phyloP scores from a whole-genome alignment of 92 coral and sea anemone species.

The Epizoanthus illoricatus region DNA sequence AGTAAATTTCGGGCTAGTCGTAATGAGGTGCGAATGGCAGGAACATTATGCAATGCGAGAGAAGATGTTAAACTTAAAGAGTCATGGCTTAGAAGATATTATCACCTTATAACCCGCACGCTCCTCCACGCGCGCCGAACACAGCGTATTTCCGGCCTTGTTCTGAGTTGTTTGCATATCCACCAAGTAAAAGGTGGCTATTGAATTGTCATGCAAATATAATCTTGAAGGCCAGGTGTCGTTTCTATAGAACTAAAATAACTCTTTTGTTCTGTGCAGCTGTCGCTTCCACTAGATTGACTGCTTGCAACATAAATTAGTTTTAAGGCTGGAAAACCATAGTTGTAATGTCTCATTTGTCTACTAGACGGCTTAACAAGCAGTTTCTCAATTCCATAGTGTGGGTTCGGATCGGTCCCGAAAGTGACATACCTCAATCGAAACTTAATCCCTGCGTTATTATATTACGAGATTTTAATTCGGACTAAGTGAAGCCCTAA shows the following conservation, averaged over 20 bases:
- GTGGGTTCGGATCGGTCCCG: neutral
- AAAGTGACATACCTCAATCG: conserved; percentile 28
- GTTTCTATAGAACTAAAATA: conserved; percentile 79
- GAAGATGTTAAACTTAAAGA: too few species aligned
- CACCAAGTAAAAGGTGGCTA: conserved; percentile 56
- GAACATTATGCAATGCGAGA: neutral
- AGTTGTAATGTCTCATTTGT: conserved; percentile 46
- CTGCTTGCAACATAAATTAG: conserved; percentile 85
- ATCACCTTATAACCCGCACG: conserved; percentile 19
- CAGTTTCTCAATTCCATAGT: neutral
- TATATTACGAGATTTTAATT: conserved; percentile 35
- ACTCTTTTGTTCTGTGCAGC: conserved; percentile 83
- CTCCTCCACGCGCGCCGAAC: conserved; percentile 53
- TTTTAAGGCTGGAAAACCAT: conserved; percentile 58
- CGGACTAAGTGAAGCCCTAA: neutral
- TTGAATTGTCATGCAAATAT: conserved; percentile 78
- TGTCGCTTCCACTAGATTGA: conserved; percentile 59
- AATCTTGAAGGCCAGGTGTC: conserved; percentile 76
- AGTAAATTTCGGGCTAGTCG: too few species aligned
- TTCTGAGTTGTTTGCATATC: conserved; percentile 51
- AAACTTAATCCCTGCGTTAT: conserved; percentile 24
- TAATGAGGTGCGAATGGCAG: conserved; percentile 9
- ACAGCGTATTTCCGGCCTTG: conserved; percentile 65
- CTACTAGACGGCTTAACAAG: conserved; percentile 14
- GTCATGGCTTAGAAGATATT: neutral